phyloP scores from a whole-genome alignment of 2,888 invertebrate genomes.

The Agapetus fuscipes region DNA sequence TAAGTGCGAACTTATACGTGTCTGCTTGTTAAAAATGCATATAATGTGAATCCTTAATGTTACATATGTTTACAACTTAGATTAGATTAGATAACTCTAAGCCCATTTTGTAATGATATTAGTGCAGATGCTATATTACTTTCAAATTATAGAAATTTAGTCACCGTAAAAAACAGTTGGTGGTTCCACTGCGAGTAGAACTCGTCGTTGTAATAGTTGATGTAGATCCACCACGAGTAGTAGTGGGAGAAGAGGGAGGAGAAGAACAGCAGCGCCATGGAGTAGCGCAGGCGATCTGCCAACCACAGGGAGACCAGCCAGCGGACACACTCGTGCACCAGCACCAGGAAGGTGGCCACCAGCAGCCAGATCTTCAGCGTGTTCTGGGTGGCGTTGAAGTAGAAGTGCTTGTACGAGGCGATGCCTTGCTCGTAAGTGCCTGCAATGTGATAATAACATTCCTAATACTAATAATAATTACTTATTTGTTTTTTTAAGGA shows the following conservation, averaged over 20 bases:
- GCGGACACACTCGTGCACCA: slow-evolving; percentile 52
- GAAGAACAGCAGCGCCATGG: slow-evolving; percentile 53
- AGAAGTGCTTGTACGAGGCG: slow-evolving; percentile 59
- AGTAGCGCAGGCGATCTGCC: slow-evolving; percentile 42
- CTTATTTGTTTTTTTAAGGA: too few species aligned
- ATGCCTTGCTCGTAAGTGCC: slow-evolving; percentile 61
- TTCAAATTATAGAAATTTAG: too few species aligned
- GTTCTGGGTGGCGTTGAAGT: slow-evolving; percentile 58
- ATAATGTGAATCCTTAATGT: too few species aligned
- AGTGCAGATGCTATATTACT: too few species aligned
- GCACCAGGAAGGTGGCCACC: slow-evolving; percentile 47
- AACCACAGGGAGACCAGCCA: slow-evolving; percentile 43
- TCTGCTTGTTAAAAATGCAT: too few species aligned
- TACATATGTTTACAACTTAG: too few species aligned
- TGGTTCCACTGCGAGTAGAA: slow-evolving; percentile 62
- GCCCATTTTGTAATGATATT: too few species aligned
- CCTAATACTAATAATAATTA: too few species aligned
- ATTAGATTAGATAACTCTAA: too few species aligned
- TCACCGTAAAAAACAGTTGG: slow-evolving; percentile 51
- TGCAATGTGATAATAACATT: slow-evolving; percentile 27
- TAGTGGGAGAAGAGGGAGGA: slow-evolving; percentile 57
- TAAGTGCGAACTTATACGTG: too few species aligned
- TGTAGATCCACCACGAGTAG: slow-evolving; percentile 60
- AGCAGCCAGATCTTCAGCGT: slow-evolving; percentile 57
- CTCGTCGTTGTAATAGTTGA: slow-evolving; percentile 63